Evolutionary conservation across 23 tunicate genomes (phyloP).

Genomic region (Botrylloides violaceus): DNA sequence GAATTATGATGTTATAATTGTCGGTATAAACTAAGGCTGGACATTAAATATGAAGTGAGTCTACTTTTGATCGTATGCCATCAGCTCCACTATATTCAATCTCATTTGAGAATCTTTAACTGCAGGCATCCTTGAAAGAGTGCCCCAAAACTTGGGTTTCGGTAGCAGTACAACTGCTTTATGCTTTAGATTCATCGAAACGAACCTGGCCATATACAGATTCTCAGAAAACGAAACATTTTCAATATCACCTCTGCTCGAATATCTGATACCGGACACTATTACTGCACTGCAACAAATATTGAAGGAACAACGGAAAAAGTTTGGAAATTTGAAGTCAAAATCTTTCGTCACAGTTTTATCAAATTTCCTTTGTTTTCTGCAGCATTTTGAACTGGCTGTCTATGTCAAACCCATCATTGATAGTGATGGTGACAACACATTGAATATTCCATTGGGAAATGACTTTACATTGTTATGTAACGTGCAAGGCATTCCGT

Average conservation of each 20-base stretch:
- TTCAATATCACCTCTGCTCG: conserved; percentile 52
- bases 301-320: conserved; percentile 62
- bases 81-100: too few species aligned
- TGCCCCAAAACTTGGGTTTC: too few species aligned
- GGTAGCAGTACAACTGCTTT: too few species aligned
- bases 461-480: conserved; percentile 52
- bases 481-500: conserved; percentile 59
- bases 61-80: too few species aligned
- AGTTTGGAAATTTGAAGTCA: conserved; percentile 24
- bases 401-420: conserved; percentile 78
- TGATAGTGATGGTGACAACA: conserved; percentile 33
- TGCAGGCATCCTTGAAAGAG: too few species aligned
- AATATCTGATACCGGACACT: conserved; percentile 56
- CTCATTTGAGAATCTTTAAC: too few species aligned
- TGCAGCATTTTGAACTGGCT: conserved; percentile 53
- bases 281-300: conserved; percentile 69
- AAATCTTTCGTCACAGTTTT: too few species aligned
- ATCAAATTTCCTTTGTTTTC: too few species aligned
- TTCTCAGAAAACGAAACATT: conserved; percentile 23
- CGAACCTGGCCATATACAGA: conserved; percentile 39
- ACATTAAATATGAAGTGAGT: too few species aligned
- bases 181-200: conserved; percentile 30
- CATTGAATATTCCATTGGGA: conserved; percentile 19
- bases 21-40: too few species aligned
- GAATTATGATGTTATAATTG: too few species aligned